phyloP scores from a whole-genome alignment of 1,140 invertebrate species.

The Heliconius nattereri region DNA sequence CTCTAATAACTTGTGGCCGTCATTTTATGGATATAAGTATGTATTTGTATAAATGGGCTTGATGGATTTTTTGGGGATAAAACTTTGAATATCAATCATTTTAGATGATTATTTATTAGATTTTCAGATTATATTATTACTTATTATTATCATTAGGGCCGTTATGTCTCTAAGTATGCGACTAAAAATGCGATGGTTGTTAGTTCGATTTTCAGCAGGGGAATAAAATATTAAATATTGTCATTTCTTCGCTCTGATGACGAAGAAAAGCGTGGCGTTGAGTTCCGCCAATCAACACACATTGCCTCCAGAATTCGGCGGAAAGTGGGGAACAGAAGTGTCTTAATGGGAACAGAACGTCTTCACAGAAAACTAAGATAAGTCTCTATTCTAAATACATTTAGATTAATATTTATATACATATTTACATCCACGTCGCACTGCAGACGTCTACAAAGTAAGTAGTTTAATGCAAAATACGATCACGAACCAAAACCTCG shows the following conservation, averaged over 20 bases:
- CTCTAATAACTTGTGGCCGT: conserved; percentile 38
- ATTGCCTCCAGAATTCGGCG: too few species aligned
- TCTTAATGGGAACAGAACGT: too few species aligned
- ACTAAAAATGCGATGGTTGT: too few species aligned
- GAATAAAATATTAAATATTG: too few species aligned
- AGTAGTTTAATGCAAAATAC: conserved; percentile 40
- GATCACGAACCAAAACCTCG: conserved; percentile 36
- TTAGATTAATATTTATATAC: neutral
- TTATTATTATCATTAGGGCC: neutral
- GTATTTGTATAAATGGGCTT: conserved; percentile 35
- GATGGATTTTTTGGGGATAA: conserved; percentile 26
- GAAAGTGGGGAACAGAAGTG: too few species aligned
- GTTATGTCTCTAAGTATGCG: too few species aligned
- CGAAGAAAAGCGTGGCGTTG: too few species aligned
- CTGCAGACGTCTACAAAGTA: conserved; percentile 31
- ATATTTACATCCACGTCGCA: conserved; percentile 25
- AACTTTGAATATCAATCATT: conserved; percentile 34
- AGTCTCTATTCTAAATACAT: neutral
- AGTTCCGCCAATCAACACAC: too few species aligned
- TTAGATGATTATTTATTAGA: conserved; percentile 16
- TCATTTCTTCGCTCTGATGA: too few species aligned
- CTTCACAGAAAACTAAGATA: neutral
- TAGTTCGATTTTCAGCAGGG: too few species aligned
- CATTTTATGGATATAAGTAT: conserved; percentile 31
- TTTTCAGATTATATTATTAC: neutral